phyloP scores from a whole-genome alignment of 2,113 vertebrate genomes.

The Rhizomys pruinosus region DNA sequence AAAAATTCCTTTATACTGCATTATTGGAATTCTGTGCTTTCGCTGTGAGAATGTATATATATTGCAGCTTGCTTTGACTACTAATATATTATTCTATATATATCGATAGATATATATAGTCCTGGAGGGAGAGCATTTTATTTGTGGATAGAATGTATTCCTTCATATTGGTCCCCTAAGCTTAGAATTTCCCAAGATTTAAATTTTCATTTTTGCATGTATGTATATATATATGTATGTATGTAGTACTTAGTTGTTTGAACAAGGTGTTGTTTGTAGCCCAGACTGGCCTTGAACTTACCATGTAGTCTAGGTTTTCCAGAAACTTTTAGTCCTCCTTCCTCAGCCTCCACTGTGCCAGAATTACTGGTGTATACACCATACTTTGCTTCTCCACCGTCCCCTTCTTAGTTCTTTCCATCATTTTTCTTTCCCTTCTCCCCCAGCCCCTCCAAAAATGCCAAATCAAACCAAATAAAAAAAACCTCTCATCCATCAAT shows the following conservation, averaged over 20 bases:
- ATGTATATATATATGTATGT: not conserved
- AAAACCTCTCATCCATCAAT: constrained; percentile 39
- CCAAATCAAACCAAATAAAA: not conserved
- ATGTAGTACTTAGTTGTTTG: not conserved
- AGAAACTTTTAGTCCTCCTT: not conserved
- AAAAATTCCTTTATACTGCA: not conserved
- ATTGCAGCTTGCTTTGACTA: no score
- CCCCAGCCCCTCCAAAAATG: not conserved
- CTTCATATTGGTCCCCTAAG: not conserved
- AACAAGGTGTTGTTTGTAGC: not conserved
- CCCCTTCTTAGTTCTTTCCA: not conserved
- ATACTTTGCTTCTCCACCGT: not conserved
- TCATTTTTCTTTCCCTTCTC: not conserved
- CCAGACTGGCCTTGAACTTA: not conserved
- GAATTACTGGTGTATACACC: not conserved
- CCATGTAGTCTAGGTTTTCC: not conserved
- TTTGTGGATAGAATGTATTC: not conserved
- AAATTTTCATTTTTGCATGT: not conserved
- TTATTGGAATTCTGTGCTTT: no score
- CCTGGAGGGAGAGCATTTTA: not conserved
- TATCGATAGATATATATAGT: not conserved
- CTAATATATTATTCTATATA: no score
- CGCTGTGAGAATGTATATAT: not conserved
- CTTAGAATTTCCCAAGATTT: constrained; percentile 25
- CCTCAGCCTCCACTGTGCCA: no score